Percentiles rank a stretch among this genome's conserved stretches.
These are phyloP conservation scores for Scrobipalpa costella DNA, from an alignment of 2,888 invertebrate species.

Conservation along the genomic window DNA sequence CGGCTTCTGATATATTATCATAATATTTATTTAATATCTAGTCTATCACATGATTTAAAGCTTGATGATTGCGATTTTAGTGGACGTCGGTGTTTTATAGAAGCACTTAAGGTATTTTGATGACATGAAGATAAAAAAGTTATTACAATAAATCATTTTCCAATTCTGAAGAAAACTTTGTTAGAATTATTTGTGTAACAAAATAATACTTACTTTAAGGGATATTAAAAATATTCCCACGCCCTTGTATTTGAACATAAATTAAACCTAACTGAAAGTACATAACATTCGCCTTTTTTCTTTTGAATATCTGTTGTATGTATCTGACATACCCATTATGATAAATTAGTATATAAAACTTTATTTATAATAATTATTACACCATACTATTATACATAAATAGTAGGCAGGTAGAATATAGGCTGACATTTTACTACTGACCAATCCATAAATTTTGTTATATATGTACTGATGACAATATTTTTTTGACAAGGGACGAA, in stretches of 20 bases:
- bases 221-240: too few species aligned
- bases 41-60: conserved; percentile 65
- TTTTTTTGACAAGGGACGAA: too few species aligned
- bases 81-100: conserved; percentile 24
- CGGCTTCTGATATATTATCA: background rate
- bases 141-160: background rate
- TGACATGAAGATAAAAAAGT: background rate
- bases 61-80: conserved; percentile 40
- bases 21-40: conserved; percentile 29
- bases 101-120: background rate
- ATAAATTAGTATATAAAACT: too few species aligned
- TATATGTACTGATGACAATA: too few species aligned
- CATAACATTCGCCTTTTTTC: too few species aligned
- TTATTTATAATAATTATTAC: background rate
- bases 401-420: too few species aligned
- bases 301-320: too few species aligned
- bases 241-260: too few species aligned
- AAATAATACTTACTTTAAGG: background rate
- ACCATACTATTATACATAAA: background rate
- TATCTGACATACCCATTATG: too few species aligned
- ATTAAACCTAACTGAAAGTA: too few species aligned
- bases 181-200: background rate
- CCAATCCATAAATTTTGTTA: too few species aligned
- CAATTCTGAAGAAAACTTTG: background rate
- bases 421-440: too few species aligned